A percentile compares a stretch with the other conserved stretches of the same genome.
These are phyloP conservation scores for Caloenas nicobarica DNA, from an alignment of 2,113 vertebrate genomes.

Conservation along the genomic window DNA sequence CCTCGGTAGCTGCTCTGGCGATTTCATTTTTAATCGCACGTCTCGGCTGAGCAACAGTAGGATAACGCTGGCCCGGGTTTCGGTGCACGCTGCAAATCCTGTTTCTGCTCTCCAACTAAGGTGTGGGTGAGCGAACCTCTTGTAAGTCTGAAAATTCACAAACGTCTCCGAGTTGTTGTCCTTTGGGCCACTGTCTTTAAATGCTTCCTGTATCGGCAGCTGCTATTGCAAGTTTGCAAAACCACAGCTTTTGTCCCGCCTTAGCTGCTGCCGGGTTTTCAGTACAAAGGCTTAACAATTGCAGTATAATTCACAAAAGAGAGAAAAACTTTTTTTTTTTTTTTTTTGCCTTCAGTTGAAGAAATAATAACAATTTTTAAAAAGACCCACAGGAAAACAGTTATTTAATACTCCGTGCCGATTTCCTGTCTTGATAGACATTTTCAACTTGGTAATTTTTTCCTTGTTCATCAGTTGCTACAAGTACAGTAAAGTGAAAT, in stretches of 20 bases:
- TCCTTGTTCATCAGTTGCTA: neutral
- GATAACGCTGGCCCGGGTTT: neutral
- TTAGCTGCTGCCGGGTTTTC: slow-evolving; percentile 16
- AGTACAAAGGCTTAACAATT: neutral
- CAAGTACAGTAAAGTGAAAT: neutral
- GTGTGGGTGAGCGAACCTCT: neutral
- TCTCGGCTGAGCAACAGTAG: neutral
- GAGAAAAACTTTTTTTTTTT: neutral
- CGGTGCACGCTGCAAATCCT: neutral
- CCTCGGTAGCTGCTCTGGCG: neutral
- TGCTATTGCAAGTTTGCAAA: slow-evolving; percentile 68
- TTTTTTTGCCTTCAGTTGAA: neutral
- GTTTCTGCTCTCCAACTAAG: neutral
- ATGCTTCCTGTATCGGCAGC: slow-evolving; percentile 74
- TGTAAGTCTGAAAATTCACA: neutral
- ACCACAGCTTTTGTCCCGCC: slow-evolving; percentile 67
- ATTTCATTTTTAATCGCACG: neutral
- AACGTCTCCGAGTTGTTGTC: slow-evolving; percentile 51
- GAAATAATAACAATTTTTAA: neutral
- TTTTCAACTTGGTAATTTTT: neutral
- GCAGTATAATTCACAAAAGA: neutral
- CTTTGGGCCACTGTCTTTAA: slow-evolving; percentile 59
- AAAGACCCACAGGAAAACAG: neutral
- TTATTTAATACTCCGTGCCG: neutral
- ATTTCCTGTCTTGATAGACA: neutral